Percentiles rank a stretch among this genome's conserved stretches.
Conservation (phyloP, 1,140 invertebrate species). For the Apis cerana region DNA sequence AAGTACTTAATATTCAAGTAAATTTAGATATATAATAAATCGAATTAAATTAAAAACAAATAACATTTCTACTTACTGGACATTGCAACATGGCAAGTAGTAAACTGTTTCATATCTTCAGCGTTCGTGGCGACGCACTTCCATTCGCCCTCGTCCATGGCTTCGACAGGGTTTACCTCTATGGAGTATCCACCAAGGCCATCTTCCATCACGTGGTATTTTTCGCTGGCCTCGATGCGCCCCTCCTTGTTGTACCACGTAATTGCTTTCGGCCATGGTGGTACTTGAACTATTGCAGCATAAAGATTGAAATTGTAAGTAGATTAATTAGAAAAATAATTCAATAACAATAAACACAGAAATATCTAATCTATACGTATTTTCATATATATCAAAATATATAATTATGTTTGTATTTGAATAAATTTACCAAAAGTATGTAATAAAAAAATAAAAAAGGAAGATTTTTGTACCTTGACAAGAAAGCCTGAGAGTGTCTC, state of each 20-base stretch:
- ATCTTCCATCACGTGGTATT: constrained; percentile 89
- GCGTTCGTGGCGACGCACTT: constrained; percentile 90
- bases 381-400: too few relatives aligned
- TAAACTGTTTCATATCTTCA: constrained; percentile 87
- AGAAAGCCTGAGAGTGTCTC: constrained; percentile 86
- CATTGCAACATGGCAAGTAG: constrained; percentile 87
- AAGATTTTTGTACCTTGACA: constrained; percentile 84
- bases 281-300: constrained; percentile 84
- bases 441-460: too few relatives aligned
- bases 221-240: constrained; percentile 84
- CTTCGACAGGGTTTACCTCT: constrained; percentile 87
- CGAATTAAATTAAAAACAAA: not conserved
- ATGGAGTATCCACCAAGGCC: constrained; percentile 90
- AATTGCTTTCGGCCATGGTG: constrained; percentile 90
- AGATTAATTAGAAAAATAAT: not conserved
- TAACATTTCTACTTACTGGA: constrained; percentile 82
- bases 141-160: constrained; percentile 92
- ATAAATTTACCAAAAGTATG: too few relatives aligned
- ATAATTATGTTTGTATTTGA: too few relatives aligned
- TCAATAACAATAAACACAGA: too few relatives aligned
- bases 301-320: not conserved
- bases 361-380: too few relatives aligned
- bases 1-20: too few relatives aligned
- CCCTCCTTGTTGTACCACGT: constrained; percentile 93
- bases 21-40: not conserved